Percentiles rank a stretch among this genome's conserved stretches.
Conservation (phyloP, 1,140 invertebrate species). For the Maniola jurtina region DNA sequence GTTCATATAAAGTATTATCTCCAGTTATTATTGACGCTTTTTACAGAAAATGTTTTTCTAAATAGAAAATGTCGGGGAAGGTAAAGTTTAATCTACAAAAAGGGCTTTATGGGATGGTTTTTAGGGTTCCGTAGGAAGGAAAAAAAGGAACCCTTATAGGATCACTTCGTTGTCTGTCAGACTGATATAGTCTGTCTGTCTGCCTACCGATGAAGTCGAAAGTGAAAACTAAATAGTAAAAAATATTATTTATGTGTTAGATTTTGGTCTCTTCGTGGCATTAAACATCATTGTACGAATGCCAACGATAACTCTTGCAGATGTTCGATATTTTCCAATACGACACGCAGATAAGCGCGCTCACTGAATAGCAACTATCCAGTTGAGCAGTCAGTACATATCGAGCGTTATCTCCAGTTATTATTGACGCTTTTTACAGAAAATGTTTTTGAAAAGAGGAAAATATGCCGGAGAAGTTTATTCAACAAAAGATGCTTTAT, state of each 20-base stretch:
- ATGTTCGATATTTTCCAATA: constrained; percentile 33
- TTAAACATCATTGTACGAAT: background rate
- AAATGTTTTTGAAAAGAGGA: constrained; percentile 1
- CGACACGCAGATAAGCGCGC: constrained; percentile 29
- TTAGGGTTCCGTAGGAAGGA: no score
- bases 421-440: constrained; percentile 7
- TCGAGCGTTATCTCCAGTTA: background rate
- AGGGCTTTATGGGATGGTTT: no score
- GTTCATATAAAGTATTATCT: constrained; percentile 1
- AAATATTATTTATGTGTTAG: no score
- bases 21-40: background rate
- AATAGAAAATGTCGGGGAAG: background rate
- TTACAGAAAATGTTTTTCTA: constrained; percentile 4
- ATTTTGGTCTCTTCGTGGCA: background rate
- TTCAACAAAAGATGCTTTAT: background rate
- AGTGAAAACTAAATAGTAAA: no score
- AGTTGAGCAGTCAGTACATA: constrained; percentile 14
- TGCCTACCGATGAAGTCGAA: no score
- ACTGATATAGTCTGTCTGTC: no score
- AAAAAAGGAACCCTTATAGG: no score
- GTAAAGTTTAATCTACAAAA: background rate
- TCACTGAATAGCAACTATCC: constrained; percentile 26
- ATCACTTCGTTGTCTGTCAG: no score
- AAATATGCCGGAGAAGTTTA: background rate
- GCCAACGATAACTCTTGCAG: constrained; percentile 28